phyloP scores from a whole-genome alignment of 2,113 vertebrate species.

The Cebidichthys violaceus region DNA sequence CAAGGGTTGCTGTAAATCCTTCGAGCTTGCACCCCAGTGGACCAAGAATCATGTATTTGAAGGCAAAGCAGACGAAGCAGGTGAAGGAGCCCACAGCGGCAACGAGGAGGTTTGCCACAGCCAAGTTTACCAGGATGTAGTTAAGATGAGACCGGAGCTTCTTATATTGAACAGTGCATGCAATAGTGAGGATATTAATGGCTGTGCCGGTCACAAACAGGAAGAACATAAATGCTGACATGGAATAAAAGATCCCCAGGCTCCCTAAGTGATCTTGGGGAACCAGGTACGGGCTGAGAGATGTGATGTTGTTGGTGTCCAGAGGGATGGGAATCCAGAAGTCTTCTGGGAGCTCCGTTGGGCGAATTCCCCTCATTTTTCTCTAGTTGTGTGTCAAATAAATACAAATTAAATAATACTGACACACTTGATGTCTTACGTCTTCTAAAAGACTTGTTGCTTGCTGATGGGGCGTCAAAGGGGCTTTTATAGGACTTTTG shows the following conservation, averaged over 20 bases:
- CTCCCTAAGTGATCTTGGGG: constrained; percentile 85
- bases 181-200: constrained; percentile 82
- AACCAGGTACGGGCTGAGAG: constrained; percentile 84
- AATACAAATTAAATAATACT: constrained; percentile 12
- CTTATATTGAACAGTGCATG: constrained; percentile 81
- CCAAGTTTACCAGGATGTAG: constrained; percentile 87
- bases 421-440: constrained; percentile 6
- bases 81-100: constrained; percentile 78
- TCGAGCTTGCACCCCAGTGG: constrained; percentile 81
- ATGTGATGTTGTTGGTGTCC: constrained; percentile 80
- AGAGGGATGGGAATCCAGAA: constrained; percentile 83
- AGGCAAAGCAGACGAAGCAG: constrained; percentile 70
- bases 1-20: constrained; percentile 81
- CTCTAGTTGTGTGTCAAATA: not conserved
- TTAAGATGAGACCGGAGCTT: constrained; percentile 86
- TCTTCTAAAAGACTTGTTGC: not conserved
- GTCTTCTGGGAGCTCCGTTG: constrained; percentile 77
- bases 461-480: not conserved
- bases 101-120: constrained; percentile 81
- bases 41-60: constrained; percentile 83
- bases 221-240: constrained; percentile 83
- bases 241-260: constrained; percentile 67
- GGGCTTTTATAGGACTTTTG: constrained; percentile 71
- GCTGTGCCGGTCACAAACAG: constrained; percentile 71
- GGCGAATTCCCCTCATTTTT: constrained; percentile 73